Conservation (phyloP, 2,797 vertebrate species). For the Gastrophryne carolinensis region DNA sequence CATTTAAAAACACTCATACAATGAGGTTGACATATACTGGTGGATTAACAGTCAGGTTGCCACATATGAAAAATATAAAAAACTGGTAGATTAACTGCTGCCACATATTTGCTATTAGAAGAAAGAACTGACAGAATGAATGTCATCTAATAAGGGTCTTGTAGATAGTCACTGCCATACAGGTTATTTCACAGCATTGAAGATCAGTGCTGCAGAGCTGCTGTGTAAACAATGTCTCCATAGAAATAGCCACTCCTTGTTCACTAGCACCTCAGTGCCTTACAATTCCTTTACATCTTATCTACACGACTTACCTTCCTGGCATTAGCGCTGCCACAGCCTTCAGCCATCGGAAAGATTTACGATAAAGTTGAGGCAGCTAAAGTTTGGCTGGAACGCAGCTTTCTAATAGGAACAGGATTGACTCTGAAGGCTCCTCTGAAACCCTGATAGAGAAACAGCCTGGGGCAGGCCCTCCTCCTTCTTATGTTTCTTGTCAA, state of each 20-base stretch:
- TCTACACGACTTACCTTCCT: constrained; percentile 37
- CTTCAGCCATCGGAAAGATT: neutral
- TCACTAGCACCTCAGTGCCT: neutral
- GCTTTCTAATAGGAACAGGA: neutral
- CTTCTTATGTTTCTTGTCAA: neutral
- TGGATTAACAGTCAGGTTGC: no score
- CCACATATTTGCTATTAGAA: no score
- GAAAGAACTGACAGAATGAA: no score
- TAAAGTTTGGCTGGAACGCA: neutral
- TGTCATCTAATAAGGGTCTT: no score
- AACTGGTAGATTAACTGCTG: no score
- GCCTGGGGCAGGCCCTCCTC: neutral
- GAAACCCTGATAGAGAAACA: neutral
- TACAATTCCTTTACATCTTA: neutral
- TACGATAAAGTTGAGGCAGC: neutral
- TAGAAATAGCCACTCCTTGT: constrained; percentile 1
- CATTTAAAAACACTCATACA: no score
- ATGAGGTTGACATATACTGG: no score
- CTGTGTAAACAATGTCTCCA: neutral
- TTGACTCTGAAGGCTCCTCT: neutral
- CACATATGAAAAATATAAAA: no score
- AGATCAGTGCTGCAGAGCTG: neutral
- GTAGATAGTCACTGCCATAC: neutral
- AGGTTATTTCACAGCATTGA: no score
- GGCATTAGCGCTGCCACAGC: neutral